These are phyloP conservation scores for Orchesella cincta DNA, from an alignment of 1,140 invertebrate species.

Conservation along the genomic window DNA sequence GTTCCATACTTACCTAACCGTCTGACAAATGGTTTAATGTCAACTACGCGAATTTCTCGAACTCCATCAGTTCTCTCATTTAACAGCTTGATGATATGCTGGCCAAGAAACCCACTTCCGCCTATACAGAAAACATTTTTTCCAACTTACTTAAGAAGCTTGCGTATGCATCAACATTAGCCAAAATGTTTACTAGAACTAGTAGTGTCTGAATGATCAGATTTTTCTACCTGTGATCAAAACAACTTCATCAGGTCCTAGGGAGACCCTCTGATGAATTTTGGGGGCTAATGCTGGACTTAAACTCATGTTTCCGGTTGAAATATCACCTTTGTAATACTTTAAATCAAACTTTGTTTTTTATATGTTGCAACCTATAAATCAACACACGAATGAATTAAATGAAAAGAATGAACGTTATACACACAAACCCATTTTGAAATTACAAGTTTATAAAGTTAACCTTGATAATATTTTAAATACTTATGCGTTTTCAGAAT, in stretches of 20 bases:
- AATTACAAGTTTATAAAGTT: too few relatives aligned
- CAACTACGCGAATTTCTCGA: slow-evolving; percentile 65
- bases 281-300: slow-evolving; percentile 33
- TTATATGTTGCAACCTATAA: too few relatives aligned
- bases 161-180: not conserved
- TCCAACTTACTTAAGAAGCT: too few relatives aligned
- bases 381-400: too few relatives aligned
- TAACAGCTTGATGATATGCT: slow-evolving; percentile 64
- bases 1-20: slow-evolving; percentile 59
- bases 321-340: too few relatives aligned
- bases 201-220: too few relatives aligned
- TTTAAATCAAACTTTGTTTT: too few relatives aligned
- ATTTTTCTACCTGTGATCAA: slow-evolving; percentile 45
- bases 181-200: not conserved
- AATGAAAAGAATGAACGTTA: too few relatives aligned
- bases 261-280: slow-evolving; percentile 37
- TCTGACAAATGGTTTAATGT: slow-evolving; percentile 63
- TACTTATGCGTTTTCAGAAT: too few relatives aligned
- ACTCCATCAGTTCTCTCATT: slow-evolving; percentile 60
- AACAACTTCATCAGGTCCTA: slow-evolving; percentile 47
- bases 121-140: slow-evolving; percentile 55
- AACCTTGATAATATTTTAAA: too few relatives aligned
- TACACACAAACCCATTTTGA: too few relatives aligned
- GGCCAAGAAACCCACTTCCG: slow-evolving; percentile 68
- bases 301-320: slow-evolving; percentile 24